These are phyloP conservation scores for Eupithecia abbreviata DNA, from an alignment of 2,888 invertebrate genomes.

Conservation along the genomic window DNA sequence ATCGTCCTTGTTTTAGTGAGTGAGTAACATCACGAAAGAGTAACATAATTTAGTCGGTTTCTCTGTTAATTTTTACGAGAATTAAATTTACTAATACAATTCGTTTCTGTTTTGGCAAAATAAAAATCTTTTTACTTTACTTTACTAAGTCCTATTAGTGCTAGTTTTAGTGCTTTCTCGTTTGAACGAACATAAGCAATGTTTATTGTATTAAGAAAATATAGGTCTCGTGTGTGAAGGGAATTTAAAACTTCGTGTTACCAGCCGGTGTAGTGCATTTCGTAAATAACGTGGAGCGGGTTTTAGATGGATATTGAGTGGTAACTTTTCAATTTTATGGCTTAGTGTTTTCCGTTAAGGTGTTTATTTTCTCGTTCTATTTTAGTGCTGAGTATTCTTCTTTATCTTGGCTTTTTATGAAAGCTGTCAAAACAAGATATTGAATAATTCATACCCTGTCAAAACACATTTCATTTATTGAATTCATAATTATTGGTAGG, in stretches of 20 bases:
- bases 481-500: no score
- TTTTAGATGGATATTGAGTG: conserved; percentile 34
- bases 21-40: no score
- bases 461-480: background rate
- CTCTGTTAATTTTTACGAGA: no score
- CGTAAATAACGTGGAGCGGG: conserved; percentile 34
- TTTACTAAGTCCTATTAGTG: no score
- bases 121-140: no score
- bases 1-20: no score
- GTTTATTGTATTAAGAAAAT: conserved; percentile 50
- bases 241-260: conserved; percentile 50
- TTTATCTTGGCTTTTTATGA: background rate
- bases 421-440: background rate
- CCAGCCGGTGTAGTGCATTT: conserved; percentile 40
- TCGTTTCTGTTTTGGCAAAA: no score
- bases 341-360: conserved; percentile 13
- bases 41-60: no score
- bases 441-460: background rate
- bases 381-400: conserved; percentile 5
- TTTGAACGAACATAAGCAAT: conserved; percentile 38
- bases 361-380: conserved; percentile 3
- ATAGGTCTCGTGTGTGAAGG: conserved; percentile 46
- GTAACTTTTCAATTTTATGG: conserved; percentile 31
- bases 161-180: background rate
- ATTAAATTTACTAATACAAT: no score